Evolutionary conservation across 2,113 vertebrate species (phyloP).

Genomic region (Lipophrys pholis): DNA sequence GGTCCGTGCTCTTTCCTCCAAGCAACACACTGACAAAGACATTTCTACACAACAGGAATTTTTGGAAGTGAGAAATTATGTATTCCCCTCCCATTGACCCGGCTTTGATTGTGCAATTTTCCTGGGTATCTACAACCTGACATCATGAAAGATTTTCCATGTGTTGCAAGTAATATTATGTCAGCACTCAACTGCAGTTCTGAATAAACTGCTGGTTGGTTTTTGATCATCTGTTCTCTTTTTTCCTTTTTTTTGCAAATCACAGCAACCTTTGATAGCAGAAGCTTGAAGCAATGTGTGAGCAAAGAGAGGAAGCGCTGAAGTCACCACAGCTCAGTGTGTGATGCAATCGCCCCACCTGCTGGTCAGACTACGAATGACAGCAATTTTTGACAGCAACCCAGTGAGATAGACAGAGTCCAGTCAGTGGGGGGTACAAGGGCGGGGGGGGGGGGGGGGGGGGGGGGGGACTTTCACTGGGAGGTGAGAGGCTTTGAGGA

Average conservation of each 20-base stretch:
- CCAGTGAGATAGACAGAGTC: no score
- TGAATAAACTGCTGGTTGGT: not conserved
- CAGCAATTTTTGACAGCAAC: no score
- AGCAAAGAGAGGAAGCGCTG: not conserved
- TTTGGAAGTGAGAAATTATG: not conserved
- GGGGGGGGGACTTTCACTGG: no score
- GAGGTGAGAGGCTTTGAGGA: no score
- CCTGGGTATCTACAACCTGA: not conserved
- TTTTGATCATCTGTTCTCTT: not conserved
- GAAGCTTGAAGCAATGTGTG: not conserved
- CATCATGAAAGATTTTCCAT: not conserved
- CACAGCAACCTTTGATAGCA: not conserved
- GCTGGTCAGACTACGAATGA: constrained; percentile 36
- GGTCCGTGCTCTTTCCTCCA: no score
- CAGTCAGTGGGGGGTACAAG: no score
- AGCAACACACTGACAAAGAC: not conserved
- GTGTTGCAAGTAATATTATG: not conserved
- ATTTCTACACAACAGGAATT: not conserved
- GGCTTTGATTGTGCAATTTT: not conserved
- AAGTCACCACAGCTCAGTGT: not conserved
- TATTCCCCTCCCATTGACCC: not conserved
- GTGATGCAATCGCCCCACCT: constrained; percentile 46
- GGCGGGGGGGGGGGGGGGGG: no score
- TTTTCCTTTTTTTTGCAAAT: not conserved
- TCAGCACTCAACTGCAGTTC: not conserved